Evolutionary conservation across 2,797 vertebrate species (phyloP), one percentile per base, ranked within the genome.

Genomic region (Eidolon dupreanum): DNA sequence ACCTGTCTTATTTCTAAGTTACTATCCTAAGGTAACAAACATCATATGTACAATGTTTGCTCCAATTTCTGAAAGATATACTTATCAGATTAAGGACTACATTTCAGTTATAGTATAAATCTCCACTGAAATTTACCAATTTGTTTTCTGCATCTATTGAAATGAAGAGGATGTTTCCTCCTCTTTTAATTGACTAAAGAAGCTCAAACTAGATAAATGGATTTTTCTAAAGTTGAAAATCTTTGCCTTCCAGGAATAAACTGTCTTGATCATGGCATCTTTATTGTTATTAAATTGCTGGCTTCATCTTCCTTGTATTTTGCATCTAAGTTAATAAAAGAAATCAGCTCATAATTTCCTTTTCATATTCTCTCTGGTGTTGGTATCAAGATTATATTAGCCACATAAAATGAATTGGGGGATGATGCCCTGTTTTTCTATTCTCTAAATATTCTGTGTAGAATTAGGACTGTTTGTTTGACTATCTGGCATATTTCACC

Each of bases 81-180:
- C 36, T 83, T 79, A 84, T 73, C 33, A 28, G 33, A 93, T 70
- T 83, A 93, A 88, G 41, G 22, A 51, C 11, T 91, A 46, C 57
- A 66, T 95, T 83, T 43, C n/a, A 91, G n/a, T 53, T 65, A 70
- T 31, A 55, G 24, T 41, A 74, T 46, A 53, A 95, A 53, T 70
- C 41, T 41, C 84, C 17, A 79, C 6, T 26, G 17, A 96, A 88
- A 84, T 46, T 78, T 88, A 94, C 36, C 65, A 73, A 84, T 68
- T 63, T 92, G n/a, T 75, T 90, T 96, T 83, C 70, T 79, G 15
- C 6, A 77, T 78, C 41, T 86, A 46, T 51, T 85, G 38, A 94
- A 15, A 87, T 46, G 46, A 87, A 16, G 7, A 49, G 19, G 33
- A 51, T 83, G 38, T 83, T 66, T 83, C 68, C 36, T 81, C 13